Evolutionary conservation across 2,113 vertebrate species (phyloP), one percentile per base, ranked within the genome.

Genomic region (Mormyrus lacerda): DNA sequence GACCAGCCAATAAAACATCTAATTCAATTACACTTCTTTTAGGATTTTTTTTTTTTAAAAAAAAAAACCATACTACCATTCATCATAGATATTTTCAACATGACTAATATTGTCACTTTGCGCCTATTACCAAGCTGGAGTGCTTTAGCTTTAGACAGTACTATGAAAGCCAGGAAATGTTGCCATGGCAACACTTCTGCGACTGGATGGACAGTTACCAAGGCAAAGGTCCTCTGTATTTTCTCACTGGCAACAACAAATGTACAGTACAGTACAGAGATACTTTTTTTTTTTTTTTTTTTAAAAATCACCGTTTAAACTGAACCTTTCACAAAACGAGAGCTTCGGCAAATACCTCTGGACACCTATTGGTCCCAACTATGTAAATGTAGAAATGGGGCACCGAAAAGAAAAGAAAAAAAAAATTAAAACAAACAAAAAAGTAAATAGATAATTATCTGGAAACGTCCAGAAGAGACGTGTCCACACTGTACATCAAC

Each of bases 251-350:
- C 95, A 95, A 94, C 93, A 94, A 93, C 94, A 94, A 88, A 84
- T 93, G 94, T 96, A 96, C 96, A 96, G 96, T 96, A 96, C 96
- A 96, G 95, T 96, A 96, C 95, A 96, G 92, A 92, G 95, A 96
- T 96, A 96, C 94, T 13, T 69, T 65, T 61, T 95, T 61, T 61
- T 61, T 55, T 95, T 94, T 90, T 55, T 24, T 24, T 24, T n/a
- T n/a, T n/a, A n/a, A n/a, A n/a, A n/a, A n/a, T 94, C 90, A 92
- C 93, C 93, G 91, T 93, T 93, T 61, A 91, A 92, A 95, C 93
- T 92, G 90, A 93, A 94, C 93, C 91, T 91, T 93, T 92, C 92
- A 76, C 90, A 92, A 94, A 91, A 90, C 92, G 88, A 89, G 91
- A 91, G 94, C 85, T 94, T 91, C 93, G 91, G 93, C 92, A 85